These are phyloP conservation scores for Vulpes lagopus DNA, from an alignment of 2,113 vertebrate species.

Conservation along the genomic window DNA sequence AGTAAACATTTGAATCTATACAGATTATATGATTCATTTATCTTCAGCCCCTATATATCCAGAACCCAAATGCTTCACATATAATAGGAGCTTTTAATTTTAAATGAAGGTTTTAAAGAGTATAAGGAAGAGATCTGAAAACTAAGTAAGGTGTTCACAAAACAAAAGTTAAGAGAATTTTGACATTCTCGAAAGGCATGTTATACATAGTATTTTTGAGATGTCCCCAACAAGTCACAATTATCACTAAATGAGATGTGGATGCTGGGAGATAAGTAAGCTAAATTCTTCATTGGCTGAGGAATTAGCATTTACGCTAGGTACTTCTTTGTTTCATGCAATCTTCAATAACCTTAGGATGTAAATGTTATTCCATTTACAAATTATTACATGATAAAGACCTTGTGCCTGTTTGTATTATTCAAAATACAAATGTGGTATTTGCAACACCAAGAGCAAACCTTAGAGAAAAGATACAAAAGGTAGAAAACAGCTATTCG, in stretches of 20 bases:
- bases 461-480: neutral
- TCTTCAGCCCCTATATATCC: neutral
- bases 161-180: neutral
- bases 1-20: neutral
- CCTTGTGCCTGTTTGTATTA: neutral
- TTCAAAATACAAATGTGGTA: constrained; percentile 4
- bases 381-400: constrained; percentile 32
- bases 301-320: neutral
- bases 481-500: constrained; percentile 21
- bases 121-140: neutral
- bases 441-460: constrained; percentile 34
- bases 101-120: neutral
- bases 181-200: neutral
- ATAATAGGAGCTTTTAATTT: neutral
- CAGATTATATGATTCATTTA: neutral
- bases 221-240: neutral
- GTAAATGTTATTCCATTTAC: constrained; percentile 9
- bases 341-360: neutral
- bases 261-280: neutral
- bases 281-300: neutral
- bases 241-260: neutral
- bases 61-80: neutral
- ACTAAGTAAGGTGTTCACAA: neutral
- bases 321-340: neutral
- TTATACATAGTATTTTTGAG: neutral